These are phyloP conservation scores for Protonemura montana DNA, from an alignment of 2,888 invertebrate genomes.

Conservation along the genomic window DNA sequence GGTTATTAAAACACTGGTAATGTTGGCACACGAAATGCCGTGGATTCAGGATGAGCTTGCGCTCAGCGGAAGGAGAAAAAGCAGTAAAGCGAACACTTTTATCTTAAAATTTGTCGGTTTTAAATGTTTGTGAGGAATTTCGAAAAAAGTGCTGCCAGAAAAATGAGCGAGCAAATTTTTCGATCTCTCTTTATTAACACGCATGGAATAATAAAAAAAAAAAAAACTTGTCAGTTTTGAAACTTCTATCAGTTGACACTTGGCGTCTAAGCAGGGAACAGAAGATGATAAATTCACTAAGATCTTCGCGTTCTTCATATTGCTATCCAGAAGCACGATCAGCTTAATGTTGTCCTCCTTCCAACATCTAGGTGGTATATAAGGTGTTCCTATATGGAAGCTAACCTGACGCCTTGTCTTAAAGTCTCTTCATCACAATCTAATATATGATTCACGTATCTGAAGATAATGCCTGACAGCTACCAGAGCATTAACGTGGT, in stretches of 20 bases:
- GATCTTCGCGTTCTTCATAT: slow-evolving; percentile 35
- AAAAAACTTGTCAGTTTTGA: background rate
- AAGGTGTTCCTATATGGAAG: slow-evolving; percentile 8
- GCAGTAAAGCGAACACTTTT: background rate
- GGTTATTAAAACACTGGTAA: slow-evolving; percentile 19
- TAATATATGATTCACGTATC: slow-evolving; percentile 38
- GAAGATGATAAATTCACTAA: slow-evolving; percentile 35
- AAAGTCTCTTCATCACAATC: background rate
- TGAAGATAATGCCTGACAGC: slow-evolving; percentile 37
- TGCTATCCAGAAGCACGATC: slow-evolving; percentile 38
- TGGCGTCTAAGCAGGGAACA: slow-evolving; percentile 17
- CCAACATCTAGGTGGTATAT: slow-evolving; percentile 1
- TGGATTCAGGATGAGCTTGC: background rate
- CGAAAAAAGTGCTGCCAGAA: background rate
- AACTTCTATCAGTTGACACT: slow-evolving; percentile 29
- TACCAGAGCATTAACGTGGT: slow-evolving; percentile 35
- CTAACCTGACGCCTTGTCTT: slow-evolving; percentile 10
- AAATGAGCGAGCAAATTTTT: background rate
- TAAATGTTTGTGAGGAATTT: background rate
- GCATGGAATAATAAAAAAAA: background rate
- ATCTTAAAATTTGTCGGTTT: background rate
- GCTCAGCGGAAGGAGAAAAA: background rate
- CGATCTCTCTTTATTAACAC: too few species aligned
- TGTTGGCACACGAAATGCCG: background rate
- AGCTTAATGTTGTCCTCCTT: slow-evolving; percentile 32